Evolutionary conservation across 2,888 invertebrate genomes (phyloP), one percentile per base, ranked within the genome.

Genomic region (Copidosoma aretas): DNA sequence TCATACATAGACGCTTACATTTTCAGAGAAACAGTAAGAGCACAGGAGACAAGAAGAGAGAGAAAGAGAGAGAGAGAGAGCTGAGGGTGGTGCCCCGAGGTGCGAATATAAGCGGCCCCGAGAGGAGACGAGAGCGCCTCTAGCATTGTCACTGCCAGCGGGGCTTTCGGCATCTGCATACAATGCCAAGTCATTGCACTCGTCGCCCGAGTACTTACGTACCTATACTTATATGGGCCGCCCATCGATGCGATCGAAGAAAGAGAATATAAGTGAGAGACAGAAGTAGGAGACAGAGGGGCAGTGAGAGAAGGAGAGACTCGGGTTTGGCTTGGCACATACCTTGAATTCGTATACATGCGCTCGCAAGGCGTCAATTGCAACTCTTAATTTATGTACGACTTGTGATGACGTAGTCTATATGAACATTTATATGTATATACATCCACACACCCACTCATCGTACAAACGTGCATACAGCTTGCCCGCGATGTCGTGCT

Each of bases 131-230:
- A 14, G 14, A 46, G 12, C 4, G 73, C 75, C 73, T 32, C 72
- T 62, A 70, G 75, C 72, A 73, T 68, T 74, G 82, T 83, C 82
- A 83, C 82, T 81, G 82, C 81, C 81, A 82, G 82, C 82, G 80
- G 80, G 82, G 82, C 83, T 82, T 81, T 79, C 81, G 82, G 54
- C 79, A 83, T 83, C 82, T 82, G 78, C 83, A 83, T 83, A 83
- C 83, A 83, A 83, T 82, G 77, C 79, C 56, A 25, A 67, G 73
- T 77, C 79, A 79, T 21, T 10, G 77, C 76, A 70, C 75, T 70
- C 72, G 71, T 56, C 59, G 65, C 75, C 73, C 75, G 77, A 78
- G 79, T 78, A 79, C 77, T 8, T 3, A 80, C 78, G 81, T 81
- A 32, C 32, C 32, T 32, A 32, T 32, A 32, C 32, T 81, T 79